Evolutionary conservation across 2,888 invertebrate species (phyloP).

Genomic region (Timema podura): DNA sequence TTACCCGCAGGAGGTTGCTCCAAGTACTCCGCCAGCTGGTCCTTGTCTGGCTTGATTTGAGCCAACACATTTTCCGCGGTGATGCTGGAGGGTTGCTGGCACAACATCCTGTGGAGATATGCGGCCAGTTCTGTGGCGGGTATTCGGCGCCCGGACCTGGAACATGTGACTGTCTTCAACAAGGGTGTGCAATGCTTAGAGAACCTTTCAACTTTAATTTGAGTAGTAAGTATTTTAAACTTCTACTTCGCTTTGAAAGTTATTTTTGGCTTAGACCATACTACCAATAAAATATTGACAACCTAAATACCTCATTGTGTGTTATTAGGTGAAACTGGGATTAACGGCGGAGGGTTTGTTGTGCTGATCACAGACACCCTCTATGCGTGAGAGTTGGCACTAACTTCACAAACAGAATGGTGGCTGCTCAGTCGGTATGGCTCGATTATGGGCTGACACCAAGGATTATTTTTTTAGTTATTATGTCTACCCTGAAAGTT

Average conservation of each 20-base stretch:
- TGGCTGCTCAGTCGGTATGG: too few relatives aligned
- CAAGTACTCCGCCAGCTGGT: conserved; percentile 80
- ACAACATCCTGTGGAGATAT: conserved; percentile 66
- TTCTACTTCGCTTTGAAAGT: background rate
- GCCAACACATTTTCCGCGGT: conserved; percentile 69
- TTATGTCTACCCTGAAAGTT: too few relatives aligned
- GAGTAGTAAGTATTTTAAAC: background rate
- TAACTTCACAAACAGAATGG: too few relatives aligned
- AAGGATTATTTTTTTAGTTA: too few relatives aligned
- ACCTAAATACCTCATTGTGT: too few relatives aligned
- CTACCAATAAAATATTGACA: too few relatives aligned
- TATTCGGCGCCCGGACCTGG: conserved; percentile 60
- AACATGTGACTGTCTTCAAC: conserved; percentile 33
- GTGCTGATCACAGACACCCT: too few relatives aligned
- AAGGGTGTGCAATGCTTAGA: background rate
- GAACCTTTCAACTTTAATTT: background rate
- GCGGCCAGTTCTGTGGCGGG: conserved; percentile 67
- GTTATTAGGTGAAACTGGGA: too few relatives aligned
- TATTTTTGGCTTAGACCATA: background rate
- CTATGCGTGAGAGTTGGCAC: too few relatives aligned
- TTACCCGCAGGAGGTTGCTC: conserved; percentile 79
- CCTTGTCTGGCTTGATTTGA: conserved; percentile 70
- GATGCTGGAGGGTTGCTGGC: conserved; percentile 66
- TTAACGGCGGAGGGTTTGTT: too few relatives aligned
- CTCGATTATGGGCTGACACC: too few relatives aligned